Conservation (phyloP, 1,140 invertebrate species). For the Drosophila lowei region DNA sequence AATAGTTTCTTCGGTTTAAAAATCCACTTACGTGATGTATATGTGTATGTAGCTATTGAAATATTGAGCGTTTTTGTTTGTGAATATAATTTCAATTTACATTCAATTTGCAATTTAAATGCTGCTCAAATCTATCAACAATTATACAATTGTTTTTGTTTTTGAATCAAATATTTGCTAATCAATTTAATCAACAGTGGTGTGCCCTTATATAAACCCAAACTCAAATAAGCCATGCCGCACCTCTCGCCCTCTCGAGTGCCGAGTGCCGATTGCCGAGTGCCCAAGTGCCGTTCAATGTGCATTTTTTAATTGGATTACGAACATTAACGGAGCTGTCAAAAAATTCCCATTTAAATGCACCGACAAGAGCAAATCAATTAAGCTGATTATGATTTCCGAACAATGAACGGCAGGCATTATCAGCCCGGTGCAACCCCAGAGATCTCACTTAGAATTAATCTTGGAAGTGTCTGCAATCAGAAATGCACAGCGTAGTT, state of each 20-base stretch:
- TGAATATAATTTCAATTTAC: too few species aligned
- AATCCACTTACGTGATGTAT: too few species aligned
- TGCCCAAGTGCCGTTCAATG: conserved; percentile 40
- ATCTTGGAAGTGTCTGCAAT: too few species aligned
- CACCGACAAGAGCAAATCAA: conserved; percentile 31
- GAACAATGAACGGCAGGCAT: conserved; percentile 1
- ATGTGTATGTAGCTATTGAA: too few species aligned
- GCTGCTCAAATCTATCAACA: neutral
- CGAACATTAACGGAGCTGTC: conserved; percentile 43
- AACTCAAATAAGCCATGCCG: conserved; percentile 5
- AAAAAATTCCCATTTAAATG: conserved; percentile 39
- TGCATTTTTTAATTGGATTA: conserved; percentile 39
- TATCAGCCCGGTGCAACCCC: conserved; percentile 1
- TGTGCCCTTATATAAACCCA: conserved; percentile 1
- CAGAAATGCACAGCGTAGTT: too few species aligned
- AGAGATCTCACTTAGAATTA: too few species aligned
- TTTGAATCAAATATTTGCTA: conserved; percentile 1
- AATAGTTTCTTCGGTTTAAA: too few species aligned
- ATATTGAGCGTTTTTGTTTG: too few species aligned
- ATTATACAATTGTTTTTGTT: neutral
- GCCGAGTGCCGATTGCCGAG: too few species aligned
- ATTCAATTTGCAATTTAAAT: neutral
- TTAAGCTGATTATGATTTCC: conserved; percentile 39
- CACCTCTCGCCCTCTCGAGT: conserved; percentile 29
- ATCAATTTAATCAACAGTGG: conserved; percentile 10